Percentiles rank a stretch among this genome's conserved stretches.
phyloP scores from a whole-genome alignment of 2,797 vertebrate species.

The Semaprochilodus insignis region DNA sequence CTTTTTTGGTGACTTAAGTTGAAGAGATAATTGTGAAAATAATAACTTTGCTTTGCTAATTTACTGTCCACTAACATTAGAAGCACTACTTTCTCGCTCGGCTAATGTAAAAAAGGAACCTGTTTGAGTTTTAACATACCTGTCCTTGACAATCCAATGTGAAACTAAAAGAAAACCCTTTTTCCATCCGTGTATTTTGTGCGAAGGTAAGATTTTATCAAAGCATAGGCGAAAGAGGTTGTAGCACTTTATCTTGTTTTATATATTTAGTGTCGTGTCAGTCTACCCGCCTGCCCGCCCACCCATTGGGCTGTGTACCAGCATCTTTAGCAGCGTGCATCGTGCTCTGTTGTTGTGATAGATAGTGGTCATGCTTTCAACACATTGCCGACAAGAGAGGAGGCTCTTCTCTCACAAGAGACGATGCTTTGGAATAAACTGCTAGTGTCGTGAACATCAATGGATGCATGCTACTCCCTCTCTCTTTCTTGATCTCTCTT shows the following conservation, averaged over 20 bases:
- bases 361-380: conserved; percentile 57
- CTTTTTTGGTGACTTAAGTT: conserved; percentile 69
- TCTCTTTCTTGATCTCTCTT: conserved; percentile 62
- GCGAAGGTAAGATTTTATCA: conserved; percentile 51
- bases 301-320: conserved; percentile 49
- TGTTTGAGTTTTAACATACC: conserved; percentile 54
- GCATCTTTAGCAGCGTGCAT: conserved; percentile 55
- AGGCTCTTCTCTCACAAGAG: conserved; percentile 32
- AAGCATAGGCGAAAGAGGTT: conserved; percentile 54
- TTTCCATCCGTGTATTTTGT: conserved; percentile 66
- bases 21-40: conserved; percentile 67
- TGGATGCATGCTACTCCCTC: conserved; percentile 78
- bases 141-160: conserved; percentile 66
- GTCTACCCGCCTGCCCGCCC: conserved; percentile 54
- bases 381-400: conserved; percentile 38
- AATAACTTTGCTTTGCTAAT: conserved; percentile 65
- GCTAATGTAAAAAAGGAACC: conserved; percentile 59
- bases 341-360: conserved; percentile 61
- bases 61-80: conserved; percentile 66
- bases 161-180: conserved; percentile 59
- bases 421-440: conserved; percentile 46
- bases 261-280: conserved; percentile 75
- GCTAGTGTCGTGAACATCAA: conserved; percentile 74
- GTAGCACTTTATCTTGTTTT: conserved; percentile 72
- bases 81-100: conserved; percentile 61